Evolutionary conservation across 2,113 vertebrate species (phyloP), one percentile per base, ranked within the genome.

Genomic region (Coturnix japonica): DNA sequence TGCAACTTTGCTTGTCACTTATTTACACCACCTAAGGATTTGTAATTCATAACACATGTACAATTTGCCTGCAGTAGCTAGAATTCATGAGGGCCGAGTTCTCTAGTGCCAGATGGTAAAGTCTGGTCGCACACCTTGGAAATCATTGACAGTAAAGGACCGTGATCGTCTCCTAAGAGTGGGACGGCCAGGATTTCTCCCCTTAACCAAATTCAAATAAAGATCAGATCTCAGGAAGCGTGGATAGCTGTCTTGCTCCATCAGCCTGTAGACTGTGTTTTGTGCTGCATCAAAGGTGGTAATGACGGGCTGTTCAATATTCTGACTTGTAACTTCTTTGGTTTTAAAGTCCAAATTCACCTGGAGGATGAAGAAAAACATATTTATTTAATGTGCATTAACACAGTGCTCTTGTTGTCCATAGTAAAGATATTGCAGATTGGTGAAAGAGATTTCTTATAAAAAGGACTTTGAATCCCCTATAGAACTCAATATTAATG

Each of bases 161-260:
- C 98, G 98, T 3, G 99, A 99, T 88, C 99, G 96, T 80, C 98
- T 98, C 87, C 99, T 97, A 16, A 98, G 98, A 82, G 98, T 97
- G 26, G 91, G 95, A 11, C 91, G 89, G 33, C 91, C 91, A 1
- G 96, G 97, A 10, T 92, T 97, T 83, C 96, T 97, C 69, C 95
- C 98, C 92, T 96, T 97, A 67, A 97, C 87, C 94, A 99, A 86
- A 60, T 94, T 94, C 84, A 97, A 94, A 85, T 99, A 99, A 83
- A 98, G 97, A 77, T 98, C 98, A 5, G 99, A 99, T 64, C 95
- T 96, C 43, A 99, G 97, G 93, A 99, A 99, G 51, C 99, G 98
- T 3, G 98, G 98, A 78, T 99, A 99, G 93, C 98, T 99, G 98
- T 99, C 99, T 93, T 99, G 99, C 92, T 99, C 99, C 99, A 99